Evolutionary conservation across 2,888 invertebrate genomes (phyloP), one percentile per base, ranked within the genome.

Genomic region (Neoaliturus tenellus): DNA sequence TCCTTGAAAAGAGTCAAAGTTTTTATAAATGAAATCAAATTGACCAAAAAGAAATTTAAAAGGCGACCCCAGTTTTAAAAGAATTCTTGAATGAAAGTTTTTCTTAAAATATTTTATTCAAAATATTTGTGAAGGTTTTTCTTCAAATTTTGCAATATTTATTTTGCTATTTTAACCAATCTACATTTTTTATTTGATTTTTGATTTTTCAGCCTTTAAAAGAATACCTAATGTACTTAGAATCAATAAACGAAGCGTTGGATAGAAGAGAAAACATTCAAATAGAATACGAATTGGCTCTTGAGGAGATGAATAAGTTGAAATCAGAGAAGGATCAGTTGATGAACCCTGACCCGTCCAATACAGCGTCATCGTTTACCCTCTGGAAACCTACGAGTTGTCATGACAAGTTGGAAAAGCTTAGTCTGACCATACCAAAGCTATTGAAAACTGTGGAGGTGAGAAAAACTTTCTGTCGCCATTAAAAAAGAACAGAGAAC

Each of bases 181-280:
- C 4, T 35, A 35, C 10, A 35, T 6, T 35, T 35, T 35, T 35
- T 4, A 35, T 6, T 35, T 35, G 23, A 20, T 62, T 62, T 25
- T 12, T 51, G 5, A 14, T 51, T 83, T 87, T 85, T n/a, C 89
- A 91, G 88, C 91, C 91, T 1, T 87, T 92, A 41, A 90, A 90
- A 87, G 95, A 95, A 88, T 95, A 95, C 88, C 90, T 94, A 31
- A 90, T 93, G 81, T 95, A 95, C 88, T 91, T 94, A 73, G 94
- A 95, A 86, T 93, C 94, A 51, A 93, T 94, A 6, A 94, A 94
- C 90, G 94, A 93, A 87, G 93, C 94, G 20, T 88, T 95, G 44
- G 90, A 91, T 80, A 92, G 94, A 85, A 90, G 95, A 41, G 95
- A 95, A 88, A 91, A 92, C 0, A 93, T 93, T 88, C 95, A 95